Evolutionary conservation across 1,140 invertebrate species (phyloP), one percentile per base, ranked within the genome.

Genomic region (Drosophila fuyamai): DNA sequence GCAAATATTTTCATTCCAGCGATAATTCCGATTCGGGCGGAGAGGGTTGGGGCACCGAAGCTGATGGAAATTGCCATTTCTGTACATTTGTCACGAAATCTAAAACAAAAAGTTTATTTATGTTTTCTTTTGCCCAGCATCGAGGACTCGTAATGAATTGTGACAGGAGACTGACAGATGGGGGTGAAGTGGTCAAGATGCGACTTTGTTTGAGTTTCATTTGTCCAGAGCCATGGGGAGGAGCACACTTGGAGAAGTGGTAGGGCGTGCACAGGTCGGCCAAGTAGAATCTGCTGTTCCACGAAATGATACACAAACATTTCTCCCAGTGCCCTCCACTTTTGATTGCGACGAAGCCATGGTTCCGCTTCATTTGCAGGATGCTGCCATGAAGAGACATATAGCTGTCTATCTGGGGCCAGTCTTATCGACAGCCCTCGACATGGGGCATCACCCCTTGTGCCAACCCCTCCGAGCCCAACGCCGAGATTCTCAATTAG

Each of bases 401-500:
- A 75, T n/a, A 63, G 46, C 62, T 58, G 54, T 76, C 40, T 62
- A 61, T 73, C 36, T 59, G 54, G 16, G 43, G 44, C 48, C 57
- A n/a, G 61, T 46, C 73, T 65, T 67, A 73, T 68, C 53, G 59
- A 27, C 35, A 41, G 38, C 32, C 50, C 38, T 16, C 35, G 46
- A 53, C 53, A 55, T 57, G 75, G 54, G 63, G 46, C 73, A 65
- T 56, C 47, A 68, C 68, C 63, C 57, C 58, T 40, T 36, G 55
- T 16, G 16, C 0, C 18, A 18, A 43, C 41, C 51, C 56, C 65
- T 55, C 54, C 50, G 18, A 70, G 48, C 46, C 63, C 44, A 53
- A 54, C 50, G 75, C 78, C 62, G 76, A 91, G 88, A 91, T 91
- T 91, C 89, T 79, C 89, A 91, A 91, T 91, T 91, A 89, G 88